Conservation (phyloP, 2,888 invertebrate genomes). For the Encarsia formosa region DNA sequence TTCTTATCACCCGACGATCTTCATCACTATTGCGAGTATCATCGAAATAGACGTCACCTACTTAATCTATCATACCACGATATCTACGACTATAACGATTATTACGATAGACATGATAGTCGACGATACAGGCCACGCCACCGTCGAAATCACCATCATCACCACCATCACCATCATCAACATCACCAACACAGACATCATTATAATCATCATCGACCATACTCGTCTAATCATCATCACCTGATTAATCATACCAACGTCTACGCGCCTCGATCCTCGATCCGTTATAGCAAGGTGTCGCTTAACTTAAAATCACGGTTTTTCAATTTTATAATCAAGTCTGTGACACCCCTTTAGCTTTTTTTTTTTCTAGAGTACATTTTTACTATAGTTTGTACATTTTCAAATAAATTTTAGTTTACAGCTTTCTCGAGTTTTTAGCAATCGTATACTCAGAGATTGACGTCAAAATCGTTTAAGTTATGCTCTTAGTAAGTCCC, state of each 20-base stretch:
- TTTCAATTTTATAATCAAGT: too few relatives aligned
- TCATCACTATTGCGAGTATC: conserved; percentile 7
- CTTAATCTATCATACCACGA: conserved; percentile 26
- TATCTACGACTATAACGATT: too few relatives aligned
- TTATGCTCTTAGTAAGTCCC: too few relatives aligned
- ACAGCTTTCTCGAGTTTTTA: too few relatives aligned
- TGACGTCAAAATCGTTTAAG: too few relatives aligned
- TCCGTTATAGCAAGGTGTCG: conserved; percentile 50
- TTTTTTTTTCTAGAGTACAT: too few relatives aligned
- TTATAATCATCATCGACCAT: conserved; percentile 38
- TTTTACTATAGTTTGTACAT: too few relatives aligned
- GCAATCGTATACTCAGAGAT: too few relatives aligned
- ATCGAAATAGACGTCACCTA: conserved; percentile 29
- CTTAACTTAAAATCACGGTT: conserved; percentile 30
- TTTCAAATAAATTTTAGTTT: too few relatives aligned
- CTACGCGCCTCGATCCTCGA: conserved; percentile 50
- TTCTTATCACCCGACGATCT: too few relatives aligned
- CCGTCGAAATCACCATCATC: conserved; percentile 31
- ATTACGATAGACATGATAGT: conserved; percentile 38
- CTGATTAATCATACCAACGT: conserved; percentile 43
- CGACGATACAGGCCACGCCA: conserved; percentile 34
- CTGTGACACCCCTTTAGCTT: too few relatives aligned
- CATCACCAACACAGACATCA: conserved; percentile 33
- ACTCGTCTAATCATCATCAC: conserved; percentile 43
- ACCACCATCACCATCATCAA: conserved; percentile 15